Base-by-base conservation (phyloP, 2,797 vertebrate genomes). In the Pangasius sanitwongsei region DNA sequence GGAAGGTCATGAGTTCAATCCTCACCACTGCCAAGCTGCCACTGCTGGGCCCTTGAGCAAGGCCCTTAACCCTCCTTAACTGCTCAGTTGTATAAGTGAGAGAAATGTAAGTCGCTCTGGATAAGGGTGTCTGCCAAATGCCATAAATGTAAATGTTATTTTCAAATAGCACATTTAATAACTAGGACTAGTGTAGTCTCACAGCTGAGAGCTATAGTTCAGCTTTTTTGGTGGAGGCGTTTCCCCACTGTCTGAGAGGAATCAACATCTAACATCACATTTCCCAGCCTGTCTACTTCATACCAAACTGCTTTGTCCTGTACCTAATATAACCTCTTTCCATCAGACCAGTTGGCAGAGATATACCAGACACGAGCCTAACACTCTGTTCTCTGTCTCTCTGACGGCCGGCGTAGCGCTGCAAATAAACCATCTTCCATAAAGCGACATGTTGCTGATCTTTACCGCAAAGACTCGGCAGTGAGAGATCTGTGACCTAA, bases 241-340 rank as follows among this genome's bases (percentile, higher is more conserved):
- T 63, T 83, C 59, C 25, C 44, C 6, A 65, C 34, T 57, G 31
- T 81, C 31, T 57, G 9, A 23, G 34, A 59, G 20, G 20, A 82
- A 63, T 44, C 77, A 20, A 55, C 50, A 57, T 37, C 53, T 34
- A 57, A 61, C 20, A 1, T 63, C 16, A 50, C 8, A 50, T 69
- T 84, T 69, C 44, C 41, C 63, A 69, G 48, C 18, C 44, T 55
- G 48, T 69, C 44, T 25, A 25, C 83, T 70, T 85, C 83, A 85
- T 85, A 69, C 63, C 83, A 53, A 31, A 34, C 18, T 85, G 63
- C 44, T 48, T 50, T 48, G 28, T 18, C 25, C 41, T 84, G 63
- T 84, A 85, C 44, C 48, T 85, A 85, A 55, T 85, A 70, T 44
- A 70, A 53, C 48, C n/a, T 70, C 28, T 34, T 53, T 70, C 65